Evolutionary conservation across 2,797 vertebrate species (phyloP).

Genomic region (Microchirus variegatus): DNA sequence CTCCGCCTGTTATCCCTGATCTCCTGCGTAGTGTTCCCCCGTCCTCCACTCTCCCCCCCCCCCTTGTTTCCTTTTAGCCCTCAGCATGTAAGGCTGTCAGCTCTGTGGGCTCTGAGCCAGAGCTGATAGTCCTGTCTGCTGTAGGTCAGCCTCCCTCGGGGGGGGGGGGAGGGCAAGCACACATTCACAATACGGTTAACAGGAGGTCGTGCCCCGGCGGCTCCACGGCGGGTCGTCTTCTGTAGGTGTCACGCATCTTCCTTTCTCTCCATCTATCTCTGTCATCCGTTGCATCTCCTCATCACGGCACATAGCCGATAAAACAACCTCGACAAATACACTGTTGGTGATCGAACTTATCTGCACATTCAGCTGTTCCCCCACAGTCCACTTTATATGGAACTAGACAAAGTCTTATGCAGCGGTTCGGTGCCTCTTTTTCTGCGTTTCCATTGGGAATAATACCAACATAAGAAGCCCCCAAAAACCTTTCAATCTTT

Average conservation of each 20-base stretch:
- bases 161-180: constrained; percentile 26
- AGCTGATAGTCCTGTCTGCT: constrained; percentile 44
- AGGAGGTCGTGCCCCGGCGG: constrained; percentile 33
- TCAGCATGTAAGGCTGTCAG: constrained; percentile 46
- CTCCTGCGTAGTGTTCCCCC: constrained; percentile 33
- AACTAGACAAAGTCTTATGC: too few relatives aligned
- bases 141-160: constrained; percentile 50
- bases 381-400: too few relatives aligned
- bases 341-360: not conserved
- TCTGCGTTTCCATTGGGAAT: too few relatives aligned
- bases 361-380: not conserved
- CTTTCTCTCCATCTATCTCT: not conserved
- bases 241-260: constrained; percentile 8
- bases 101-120: constrained; percentile 56
- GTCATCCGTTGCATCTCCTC: not conserved
- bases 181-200: constrained; percentile 48
- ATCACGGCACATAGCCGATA: not conserved
- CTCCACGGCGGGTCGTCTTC: constrained; percentile 30
- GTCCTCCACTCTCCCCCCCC: constrained; percentile 34
- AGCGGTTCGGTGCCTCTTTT: too few relatives aligned
- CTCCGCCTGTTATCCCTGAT: constrained; percentile 54
- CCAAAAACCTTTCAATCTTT: too few relatives aligned
- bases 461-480: too few relatives aligned
- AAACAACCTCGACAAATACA: not conserved
- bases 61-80: constrained; percentile 39